Conservation (phyloP, 2,797 vertebrate species). For the Jordanella pulchra region DNA sequence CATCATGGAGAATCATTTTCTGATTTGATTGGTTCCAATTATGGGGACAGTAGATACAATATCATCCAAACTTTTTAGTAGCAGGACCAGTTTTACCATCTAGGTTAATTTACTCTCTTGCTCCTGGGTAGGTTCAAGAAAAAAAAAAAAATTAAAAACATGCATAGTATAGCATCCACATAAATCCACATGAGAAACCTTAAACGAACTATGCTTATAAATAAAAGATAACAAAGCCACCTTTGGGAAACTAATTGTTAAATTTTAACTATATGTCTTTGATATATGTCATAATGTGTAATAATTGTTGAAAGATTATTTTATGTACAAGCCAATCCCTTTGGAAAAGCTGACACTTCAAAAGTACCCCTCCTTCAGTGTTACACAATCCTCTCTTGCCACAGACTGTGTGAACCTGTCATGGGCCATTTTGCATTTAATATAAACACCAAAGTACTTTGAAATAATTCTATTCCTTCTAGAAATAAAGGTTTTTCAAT, state of each 20-base stretch:
- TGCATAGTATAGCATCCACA: background rate
- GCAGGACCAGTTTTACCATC: background rate
- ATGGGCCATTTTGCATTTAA: constrained; percentile 1
- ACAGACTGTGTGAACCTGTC: background rate
- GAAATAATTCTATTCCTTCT: constrained; percentile 3
- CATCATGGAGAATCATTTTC: constrained; percentile 13
- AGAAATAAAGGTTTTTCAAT: constrained; percentile 4
- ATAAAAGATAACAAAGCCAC: background rate
- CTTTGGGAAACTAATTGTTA: background rate
- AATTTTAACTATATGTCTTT: background rate
- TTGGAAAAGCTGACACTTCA: background rate
- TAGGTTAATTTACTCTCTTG: background rate
- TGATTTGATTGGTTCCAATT: constrained; percentile 8
- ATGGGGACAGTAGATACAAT: constrained; percentile 1
- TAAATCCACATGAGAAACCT: background rate
- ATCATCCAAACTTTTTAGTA: constrained; percentile 8
- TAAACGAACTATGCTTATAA: background rate
- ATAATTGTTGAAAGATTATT: constrained; percentile 4
- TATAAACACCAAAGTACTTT: background rate
- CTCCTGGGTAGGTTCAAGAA: background rate
- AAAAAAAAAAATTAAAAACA: background rate
- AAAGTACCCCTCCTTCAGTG: background rate
- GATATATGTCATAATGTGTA: background rate
- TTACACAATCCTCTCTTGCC: background rate
- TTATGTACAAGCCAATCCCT: background rate